These are phyloP conservation scores for Stegodyphus mimosarum DNA, from an alignment of 1,140 invertebrate species.

Conservation along the genomic window DNA sequence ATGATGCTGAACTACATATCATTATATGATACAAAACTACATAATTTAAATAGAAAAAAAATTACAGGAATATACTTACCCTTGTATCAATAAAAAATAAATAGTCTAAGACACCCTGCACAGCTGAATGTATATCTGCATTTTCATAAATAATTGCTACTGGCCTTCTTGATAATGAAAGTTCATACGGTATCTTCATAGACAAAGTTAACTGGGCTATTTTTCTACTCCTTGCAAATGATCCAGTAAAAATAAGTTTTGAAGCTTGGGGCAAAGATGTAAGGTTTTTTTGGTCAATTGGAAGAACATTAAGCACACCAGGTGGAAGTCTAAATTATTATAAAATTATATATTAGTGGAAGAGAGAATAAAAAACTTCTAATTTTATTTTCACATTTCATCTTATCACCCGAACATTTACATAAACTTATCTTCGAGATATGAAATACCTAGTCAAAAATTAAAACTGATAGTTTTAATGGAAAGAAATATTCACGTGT, in stretches of 20 bases:
- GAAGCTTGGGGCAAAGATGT: not conserved
- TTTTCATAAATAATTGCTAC: constrained; percentile 73
- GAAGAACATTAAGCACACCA: constrained; percentile 41
- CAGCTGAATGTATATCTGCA: constrained; percentile 74
- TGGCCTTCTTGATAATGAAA: constrained; percentile 70
- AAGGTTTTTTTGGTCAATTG: not conserved
- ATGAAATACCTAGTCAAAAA: too few relatives aligned
- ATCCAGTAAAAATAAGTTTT: constrained; percentile 21
- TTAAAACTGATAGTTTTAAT: too few relatives aligned
- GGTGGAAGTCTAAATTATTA: constrained; percentile 29
- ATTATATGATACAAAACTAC: too few relatives aligned
- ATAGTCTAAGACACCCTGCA: constrained; percentile 71
- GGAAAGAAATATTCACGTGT: too few relatives aligned
- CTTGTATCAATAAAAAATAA: not conserved
- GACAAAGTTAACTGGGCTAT: not conserved
- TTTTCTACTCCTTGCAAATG: not conserved
- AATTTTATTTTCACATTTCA: too few relatives aligned
- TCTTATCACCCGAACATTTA: too few relatives aligned
- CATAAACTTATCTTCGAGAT: too few relatives aligned
- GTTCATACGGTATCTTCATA: constrained; percentile 46
- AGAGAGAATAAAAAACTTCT: too few relatives aligned
- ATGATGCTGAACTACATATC: too few relatives aligned
- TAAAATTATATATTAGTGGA: too few relatives aligned
- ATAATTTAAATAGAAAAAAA: too few relatives aligned
- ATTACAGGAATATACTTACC: not conserved